phyloP scores from a whole-genome alignment of 2,797 vertebrate genomes.

The Oreochromis grahami region DNA sequence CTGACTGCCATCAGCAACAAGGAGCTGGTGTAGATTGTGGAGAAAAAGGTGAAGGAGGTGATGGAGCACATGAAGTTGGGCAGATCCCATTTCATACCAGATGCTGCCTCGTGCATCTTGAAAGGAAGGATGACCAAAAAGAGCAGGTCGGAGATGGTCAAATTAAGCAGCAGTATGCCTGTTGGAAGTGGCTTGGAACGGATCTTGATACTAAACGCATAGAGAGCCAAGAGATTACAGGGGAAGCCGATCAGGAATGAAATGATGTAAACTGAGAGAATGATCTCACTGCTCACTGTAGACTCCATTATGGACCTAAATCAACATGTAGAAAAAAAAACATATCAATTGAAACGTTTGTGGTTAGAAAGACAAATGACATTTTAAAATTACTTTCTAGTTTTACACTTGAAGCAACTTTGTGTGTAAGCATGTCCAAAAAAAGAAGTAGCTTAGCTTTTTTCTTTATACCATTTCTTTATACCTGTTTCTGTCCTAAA shows the following conservation, averaged over 20 bases:
- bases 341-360: not conserved
- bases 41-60: not conserved
- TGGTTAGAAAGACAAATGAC: not conserved
- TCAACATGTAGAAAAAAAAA: not conserved
- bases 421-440: not conserved
- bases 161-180: not conserved
- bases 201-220: not conserved
- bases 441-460: not conserved
- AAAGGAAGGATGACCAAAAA: not conserved
- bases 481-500: not conserved
- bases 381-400: not conserved
- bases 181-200: not conserved
- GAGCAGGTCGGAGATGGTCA: not conserved
- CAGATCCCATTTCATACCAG: not conserved
- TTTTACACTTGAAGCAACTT: not conserved
- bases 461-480: not conserved
- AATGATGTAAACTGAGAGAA: slow-evolving; percentile 70
- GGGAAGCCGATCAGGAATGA: slow-evolving; percentile 79
- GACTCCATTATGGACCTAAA: not conserved
- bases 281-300: not conserved
- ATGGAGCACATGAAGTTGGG: not conserved
- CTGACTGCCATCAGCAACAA: slow-evolving; percentile 65
- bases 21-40: not conserved
- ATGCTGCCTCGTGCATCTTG: not conserved
- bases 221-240: slow-evolving; percentile 76